Evolutionary conservation across 2,797 vertebrate species (phyloP), one percentile per base, ranked within the genome.

Genomic region (Crenichthys baileyi): DNA sequence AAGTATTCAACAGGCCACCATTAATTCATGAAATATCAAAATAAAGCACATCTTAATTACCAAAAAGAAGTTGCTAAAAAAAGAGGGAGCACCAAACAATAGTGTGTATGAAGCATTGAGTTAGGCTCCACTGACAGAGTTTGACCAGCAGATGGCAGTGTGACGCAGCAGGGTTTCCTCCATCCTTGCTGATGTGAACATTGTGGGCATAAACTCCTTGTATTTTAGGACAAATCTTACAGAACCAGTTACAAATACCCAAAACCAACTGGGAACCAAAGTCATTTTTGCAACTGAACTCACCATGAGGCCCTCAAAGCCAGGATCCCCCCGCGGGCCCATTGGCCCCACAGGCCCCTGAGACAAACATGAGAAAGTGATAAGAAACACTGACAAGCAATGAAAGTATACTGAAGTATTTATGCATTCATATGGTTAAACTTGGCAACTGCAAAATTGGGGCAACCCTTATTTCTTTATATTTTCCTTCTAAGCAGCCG

Each of bases 241-340:
- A 67, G 20, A 16, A 80, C 24, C 44, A 50, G 8, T 48, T 13
- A 55, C 29, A 51, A 70, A 79, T 0, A 63, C 12, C n/a, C 16
- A 8, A 41, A 67, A 24, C 31, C 31, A 39, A 18, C 61, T 65
- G 18, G 7, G 31, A 65, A 39, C 15, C 31, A 65, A 36, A 7
- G 20, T 29, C 0, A 11, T 22, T 9, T 12, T 26, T 48, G 4
- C 41, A 53, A n/a, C 12, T 22, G 22, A 75, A 94, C 95, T 96
- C 88, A 98, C 97, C 96, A 91, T 94, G 15, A 94, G 92, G 12
- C 97, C 97, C 85, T 97, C 96, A 80, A 94, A 95, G 63, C 97
- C 97, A 0, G 76, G 89, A 36, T 96, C 96, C 31, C 97, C 97
- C 51, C 95, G 93, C 63, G 79, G 46, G 16, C 97, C 97, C 0